phyloP scores from a whole-genome alignment of 2,113 vertebrate genomes.

The Saccopteryx bilineata region DNA sequence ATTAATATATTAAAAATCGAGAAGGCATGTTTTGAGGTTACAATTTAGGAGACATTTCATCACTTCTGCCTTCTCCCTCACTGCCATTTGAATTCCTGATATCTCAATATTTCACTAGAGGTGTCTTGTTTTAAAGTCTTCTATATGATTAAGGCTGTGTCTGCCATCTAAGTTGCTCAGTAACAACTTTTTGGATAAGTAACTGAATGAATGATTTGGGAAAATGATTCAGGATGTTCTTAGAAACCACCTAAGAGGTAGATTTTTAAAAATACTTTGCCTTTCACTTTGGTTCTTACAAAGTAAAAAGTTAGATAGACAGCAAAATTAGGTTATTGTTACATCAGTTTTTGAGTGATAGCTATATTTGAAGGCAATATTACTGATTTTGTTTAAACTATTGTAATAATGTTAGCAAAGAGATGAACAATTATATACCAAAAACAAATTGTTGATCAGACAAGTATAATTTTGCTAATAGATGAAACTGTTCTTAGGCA shows the following conservation, averaged over 20 bases:
- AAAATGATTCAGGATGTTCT: conserved; percentile 40
- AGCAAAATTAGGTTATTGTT: conserved; percentile 13
- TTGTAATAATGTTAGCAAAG: not conserved
- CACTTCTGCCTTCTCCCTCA: not conserved
- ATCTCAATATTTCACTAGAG: not conserved
- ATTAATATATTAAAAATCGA: not conserved
- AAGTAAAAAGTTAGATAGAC: not conserved
- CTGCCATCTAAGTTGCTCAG: conserved; percentile 1
- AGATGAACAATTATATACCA: not conserved
- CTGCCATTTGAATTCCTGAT: not conserved
- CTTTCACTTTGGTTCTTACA: not conserved
- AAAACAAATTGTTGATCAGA: not conserved
- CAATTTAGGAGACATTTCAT: conserved; percentile 12
- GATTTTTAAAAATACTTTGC: conserved; percentile 8
- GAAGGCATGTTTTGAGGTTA: not conserved
- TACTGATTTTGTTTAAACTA: conserved; percentile 24
- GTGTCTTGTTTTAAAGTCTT: not conserved
- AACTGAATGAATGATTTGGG: conserved; percentile 5
- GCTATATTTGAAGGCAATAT: not conserved
- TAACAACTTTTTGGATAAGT: conserved; percentile 9
- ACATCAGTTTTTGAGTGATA: not conserved
- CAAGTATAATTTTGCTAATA: conserved; percentile 3
- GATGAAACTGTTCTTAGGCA: not conserved
- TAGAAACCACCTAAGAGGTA: not conserved
- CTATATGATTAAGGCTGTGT: not conserved